Evolutionary conservation across 2,888 invertebrate genomes (phyloP).

Genomic region (Cerastoderma edule): DNA sequence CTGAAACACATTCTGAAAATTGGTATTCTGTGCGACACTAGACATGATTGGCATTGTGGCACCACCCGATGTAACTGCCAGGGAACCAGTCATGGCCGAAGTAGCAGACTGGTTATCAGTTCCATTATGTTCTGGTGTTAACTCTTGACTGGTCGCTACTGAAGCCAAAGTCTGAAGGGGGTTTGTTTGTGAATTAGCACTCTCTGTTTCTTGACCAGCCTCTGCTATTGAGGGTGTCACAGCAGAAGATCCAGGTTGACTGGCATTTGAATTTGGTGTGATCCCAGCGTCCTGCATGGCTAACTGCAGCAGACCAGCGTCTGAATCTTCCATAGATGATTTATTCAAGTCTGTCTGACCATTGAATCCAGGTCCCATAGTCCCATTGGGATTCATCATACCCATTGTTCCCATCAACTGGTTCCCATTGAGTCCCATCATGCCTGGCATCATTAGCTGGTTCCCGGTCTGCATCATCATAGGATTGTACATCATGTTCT

Average conservation of each 20-base stretch:
- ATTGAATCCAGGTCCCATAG: conserved; percentile 22
- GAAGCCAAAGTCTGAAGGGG: conserved; percentile 76
- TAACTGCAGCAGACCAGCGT: conserved; percentile 72
- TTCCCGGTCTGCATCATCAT: conserved; percentile 60
- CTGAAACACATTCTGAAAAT: conserved; percentile 4
- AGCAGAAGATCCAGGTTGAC: conserved; percentile 47
- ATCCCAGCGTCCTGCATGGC: conserved; percentile 79
- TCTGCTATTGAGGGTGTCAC: conserved; percentile 47
- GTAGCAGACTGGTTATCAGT: conserved; percentile 21
- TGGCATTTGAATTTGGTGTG: conserved; percentile 55
- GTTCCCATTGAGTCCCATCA: conserved; percentile 54
- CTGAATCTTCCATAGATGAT: conserved; percentile 46
- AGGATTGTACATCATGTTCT: conserved; percentile 69
- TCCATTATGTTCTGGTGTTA: conserved; percentile 41
- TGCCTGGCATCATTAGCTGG: conserved; percentile 59
- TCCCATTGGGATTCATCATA: conserved; percentile 33
- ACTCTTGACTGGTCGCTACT: conserved; percentile 71
- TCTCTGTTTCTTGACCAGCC: conserved; percentile 29
- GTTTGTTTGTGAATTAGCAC: conserved; percentile 45
- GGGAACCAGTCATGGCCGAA: background rate
- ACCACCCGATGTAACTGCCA: conserved; percentile 9
- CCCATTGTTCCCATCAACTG: conserved; percentile 51
- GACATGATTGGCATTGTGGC: conserved; percentile 58
- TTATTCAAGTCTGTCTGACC: conserved; percentile 37
- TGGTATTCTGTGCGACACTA: conserved; percentile 22